Conservation (phyloP, 2,888 invertebrate species). For the Omphaloscelis lunosa region DNA sequence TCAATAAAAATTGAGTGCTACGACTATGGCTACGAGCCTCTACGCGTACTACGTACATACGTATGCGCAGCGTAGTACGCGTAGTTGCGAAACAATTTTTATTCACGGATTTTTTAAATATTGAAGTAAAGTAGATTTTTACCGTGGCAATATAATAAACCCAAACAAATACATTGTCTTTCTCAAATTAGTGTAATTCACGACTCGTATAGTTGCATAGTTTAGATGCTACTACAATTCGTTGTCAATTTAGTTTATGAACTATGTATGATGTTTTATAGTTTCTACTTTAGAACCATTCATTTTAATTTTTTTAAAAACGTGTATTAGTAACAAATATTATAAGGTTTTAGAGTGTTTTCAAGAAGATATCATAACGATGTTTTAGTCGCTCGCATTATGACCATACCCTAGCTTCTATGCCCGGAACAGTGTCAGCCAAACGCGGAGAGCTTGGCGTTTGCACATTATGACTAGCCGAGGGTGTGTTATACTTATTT, state of each 20-base stretch:
- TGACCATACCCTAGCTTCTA: constrained; percentile 69
- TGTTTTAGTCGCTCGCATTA: constrained; percentile 69
- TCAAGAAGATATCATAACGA: neutral
- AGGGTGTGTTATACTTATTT: constrained; percentile 78
- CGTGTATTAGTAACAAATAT: neutral
- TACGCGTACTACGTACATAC: constrained; percentile 26
- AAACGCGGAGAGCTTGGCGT: constrained; percentile 88
- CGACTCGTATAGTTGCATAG: neutral
- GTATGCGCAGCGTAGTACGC: too few relatives aligned
- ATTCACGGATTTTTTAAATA: neutral
- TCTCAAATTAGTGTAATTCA: neutral
- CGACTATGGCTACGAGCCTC: constrained; percentile 7
- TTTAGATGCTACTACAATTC: constrained; percentile 17
- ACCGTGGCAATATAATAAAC: neutral
- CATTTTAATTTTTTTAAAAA: neutral
- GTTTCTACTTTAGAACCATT: neutral
- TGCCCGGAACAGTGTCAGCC: constrained; percentile 87
- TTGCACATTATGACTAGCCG: constrained; percentile 89
- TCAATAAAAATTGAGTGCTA: neutral
- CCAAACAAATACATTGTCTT: neutral
- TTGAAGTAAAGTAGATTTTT: neutral
- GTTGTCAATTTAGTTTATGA: neutral
- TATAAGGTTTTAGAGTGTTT: neutral
- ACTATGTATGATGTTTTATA: too few relatives aligned
- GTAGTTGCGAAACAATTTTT: neutral